Base-by-base conservation (phyloP, 2,113 vertebrate genomes). In the Aldabrachelys gigantea region DNA sequence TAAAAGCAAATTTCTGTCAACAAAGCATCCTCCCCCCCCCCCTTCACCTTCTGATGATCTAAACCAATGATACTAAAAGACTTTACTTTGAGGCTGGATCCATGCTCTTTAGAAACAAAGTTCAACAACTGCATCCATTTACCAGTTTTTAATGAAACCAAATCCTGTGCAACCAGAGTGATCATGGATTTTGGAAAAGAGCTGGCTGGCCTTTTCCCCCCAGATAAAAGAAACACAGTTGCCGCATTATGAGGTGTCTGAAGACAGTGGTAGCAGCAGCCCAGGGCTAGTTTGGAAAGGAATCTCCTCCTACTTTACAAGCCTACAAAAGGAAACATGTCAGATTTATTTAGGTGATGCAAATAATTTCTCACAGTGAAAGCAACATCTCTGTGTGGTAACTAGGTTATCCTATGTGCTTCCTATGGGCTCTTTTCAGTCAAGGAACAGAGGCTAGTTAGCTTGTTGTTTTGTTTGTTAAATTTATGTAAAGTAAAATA, bases 331-430 rank as follows among this genome's bases (percentile, higher is more conserved):
- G 94, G 91, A 95, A 96, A 90, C 79, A 88, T 0, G 2, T 82
- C 82, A 93, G 86, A 87, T 96, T 95, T 95, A 94, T 86, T 93
- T 95, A 95, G 80, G 92, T 92, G 87, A 82, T 8, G 82, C 88
- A 97, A 97, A 95, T 95, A 47, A 85, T 87, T 92, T 93, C 59
- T 91, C 47, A 57, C 89, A 92, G 85, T 54, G 83, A 89, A 94
- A 95, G 88, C 62, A 84, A 62, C 87, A 44, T 95, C 95, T 95
- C 80, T 85, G 12, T 62, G 21, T 11, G 3, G 54, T 94, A 97
- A 92, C 94, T 95, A 90, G 52, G 89, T 91, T 49, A 49, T 49
- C 10, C 47, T 49, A 49, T 49, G 47, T 49, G 47, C 47, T 49
- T 49, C 47, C 44, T 86, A 56, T 94, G 50, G 84, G 93, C 41